phyloP scores from a whole-genome alignment of 2,797 vertebrate species.

The Etheostoma perlongum region DNA sequence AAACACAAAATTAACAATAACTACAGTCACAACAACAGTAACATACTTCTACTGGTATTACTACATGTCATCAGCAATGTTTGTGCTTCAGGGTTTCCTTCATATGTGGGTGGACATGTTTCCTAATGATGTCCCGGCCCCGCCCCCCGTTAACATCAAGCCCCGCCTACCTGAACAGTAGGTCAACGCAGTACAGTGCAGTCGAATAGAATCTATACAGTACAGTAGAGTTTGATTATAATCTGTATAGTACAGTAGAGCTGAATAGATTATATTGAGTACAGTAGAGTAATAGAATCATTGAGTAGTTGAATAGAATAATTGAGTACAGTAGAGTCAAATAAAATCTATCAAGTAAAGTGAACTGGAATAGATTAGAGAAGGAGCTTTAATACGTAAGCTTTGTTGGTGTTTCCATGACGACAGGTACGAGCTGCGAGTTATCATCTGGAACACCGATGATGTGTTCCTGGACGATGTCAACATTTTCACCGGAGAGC shows the following conservation, averaged over 20 bases:
- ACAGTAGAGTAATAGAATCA: neutral
- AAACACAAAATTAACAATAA: neutral
- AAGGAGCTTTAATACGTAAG: neutral
- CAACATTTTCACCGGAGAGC: slow-evolving; percentile 91
- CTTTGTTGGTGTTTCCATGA: slow-evolving; percentile 21
- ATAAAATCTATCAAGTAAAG: neutral
- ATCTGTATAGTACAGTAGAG: neutral
- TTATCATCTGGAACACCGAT: slow-evolving; percentile 96
- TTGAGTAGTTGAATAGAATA: neutral
- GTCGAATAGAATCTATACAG: neutral
- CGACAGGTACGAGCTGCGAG: slow-evolving; percentile 91
- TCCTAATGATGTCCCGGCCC: slow-evolving; percentile 90
- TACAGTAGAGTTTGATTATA: neutral
- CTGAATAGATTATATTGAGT: no score
- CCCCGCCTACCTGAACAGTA: slow-evolving; percentile 92
- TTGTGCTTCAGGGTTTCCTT: slow-evolving; percentile 87
- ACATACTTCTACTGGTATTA: neutral
- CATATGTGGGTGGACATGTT: slow-evolving; percentile 99
- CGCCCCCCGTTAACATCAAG: slow-evolving; percentile 92
- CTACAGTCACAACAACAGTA: neutral
- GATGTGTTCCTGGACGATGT: slow-evolving; percentile 93
- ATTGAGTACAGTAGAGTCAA: neutral
- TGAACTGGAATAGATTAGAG: neutral
- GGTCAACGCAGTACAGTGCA: slow-evolving; percentile 24
- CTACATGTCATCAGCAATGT: neutral